A percentile compares a stretch with the other conserved stretches of the same genome.
These are phyloP conservation scores for Cheilosia grossa DNA, from an alignment of 2,888 invertebrate genomes.

Conservation along the genomic window DNA sequence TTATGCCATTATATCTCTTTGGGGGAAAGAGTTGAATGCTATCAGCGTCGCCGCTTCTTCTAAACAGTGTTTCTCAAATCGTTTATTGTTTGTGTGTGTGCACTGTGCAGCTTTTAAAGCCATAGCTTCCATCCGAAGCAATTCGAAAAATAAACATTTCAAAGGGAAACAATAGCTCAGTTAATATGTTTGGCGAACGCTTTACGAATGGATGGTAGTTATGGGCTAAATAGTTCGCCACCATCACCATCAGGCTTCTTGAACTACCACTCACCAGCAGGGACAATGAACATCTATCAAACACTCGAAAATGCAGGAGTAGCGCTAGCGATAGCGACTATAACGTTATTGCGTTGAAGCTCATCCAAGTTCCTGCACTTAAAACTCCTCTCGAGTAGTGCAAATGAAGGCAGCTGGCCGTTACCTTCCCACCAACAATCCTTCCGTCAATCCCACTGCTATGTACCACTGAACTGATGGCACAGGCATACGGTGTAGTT, in stretches of 20 bases:
- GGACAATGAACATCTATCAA: slow-evolving; percentile 61
- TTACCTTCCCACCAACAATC: slow-evolving; percentile 27
- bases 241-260: slow-evolving; percentile 4
- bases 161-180: slow-evolving; percentile 40
- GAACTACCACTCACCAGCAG: slow-evolving; percentile 19
- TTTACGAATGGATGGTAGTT: slow-evolving; percentile 18
- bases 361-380: slow-evolving; percentile 60
- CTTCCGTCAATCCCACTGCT: slow-evolving; percentile 19
- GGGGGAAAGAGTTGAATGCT: slow-evolving; percentile 23
- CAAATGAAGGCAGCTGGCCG: slow-evolving; percentile 60
- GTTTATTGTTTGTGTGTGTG: slow-evolving; percentile 7
- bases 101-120: not conserved
- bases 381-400: slow-evolving; percentile 45
- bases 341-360: slow-evolving; percentile 37
- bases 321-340: slow-evolving; percentile 13
- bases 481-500: not conserved
- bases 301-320: slow-evolving; percentile 51
- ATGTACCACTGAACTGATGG: not conserved
- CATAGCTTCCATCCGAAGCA: slow-evolving; percentile 22
- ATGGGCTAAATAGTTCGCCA: slow-evolving; percentile 35
- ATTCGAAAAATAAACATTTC: slow-evolving; percentile 30
- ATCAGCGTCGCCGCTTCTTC: slow-evolving; percentile 21
- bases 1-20: slow-evolving; percentile 5
- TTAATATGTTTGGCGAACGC: slow-evolving; percentile 51
- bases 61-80: slow-evolving; percentile 1